Evolutionary conservation across 2,888 invertebrate species (phyloP).

Genomic region (Diogma glabrata): DNA sequence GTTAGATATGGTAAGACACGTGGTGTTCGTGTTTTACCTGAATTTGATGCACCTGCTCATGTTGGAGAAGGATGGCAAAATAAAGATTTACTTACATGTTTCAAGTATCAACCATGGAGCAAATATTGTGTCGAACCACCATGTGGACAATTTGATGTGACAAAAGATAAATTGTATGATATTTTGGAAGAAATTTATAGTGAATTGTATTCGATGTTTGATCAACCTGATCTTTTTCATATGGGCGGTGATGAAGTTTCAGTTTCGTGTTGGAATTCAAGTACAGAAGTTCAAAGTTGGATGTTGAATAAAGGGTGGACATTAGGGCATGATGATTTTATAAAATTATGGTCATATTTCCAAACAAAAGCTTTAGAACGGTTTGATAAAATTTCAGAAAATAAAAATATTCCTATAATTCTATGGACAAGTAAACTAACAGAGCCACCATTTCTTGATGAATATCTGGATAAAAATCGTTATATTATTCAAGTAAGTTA

Average conservation of each 20-base stretch:
- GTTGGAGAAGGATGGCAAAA: conserved; percentile 80
- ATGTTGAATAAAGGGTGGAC: conserved; percentile 54
- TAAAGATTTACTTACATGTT: conserved; percentile 52
- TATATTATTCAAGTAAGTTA: conserved; percentile 61
- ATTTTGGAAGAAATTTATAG: conserved; percentile 57
- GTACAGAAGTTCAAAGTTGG: conserved; percentile 52
- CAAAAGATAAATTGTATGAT: conserved; percentile 54
- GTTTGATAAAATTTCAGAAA: conserved; percentile 26
- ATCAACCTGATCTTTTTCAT: conserved; percentile 61
- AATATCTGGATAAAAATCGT: conserved; percentile 55
- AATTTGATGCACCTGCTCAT: conserved; percentile 86
- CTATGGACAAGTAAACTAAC: conserved; percentile 77
- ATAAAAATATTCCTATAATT: conserved; percentile 50
- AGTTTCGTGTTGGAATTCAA: conserved; percentile 64
- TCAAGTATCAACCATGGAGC: conserved; percentile 64
- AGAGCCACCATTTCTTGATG: conserved; percentile 47
- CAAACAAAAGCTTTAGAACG: conserved; percentile 40
- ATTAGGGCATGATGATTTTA: conserved; percentile 44
- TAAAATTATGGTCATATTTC: conserved; percentile 63
- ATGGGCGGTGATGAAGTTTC: conserved; percentile 78
- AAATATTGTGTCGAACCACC: conserved; percentile 69
- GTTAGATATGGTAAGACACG: conserved; percentile 57
- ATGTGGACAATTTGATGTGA: conserved; percentile 72
- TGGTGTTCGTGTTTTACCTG: conserved; percentile 80
- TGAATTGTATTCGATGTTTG: conserved; percentile 50